Evolutionary conservation across 2,888 invertebrate genomes (phyloP), one percentile per base, ranked within the genome.

Genomic region (Leptothorax acervorum): DNA sequence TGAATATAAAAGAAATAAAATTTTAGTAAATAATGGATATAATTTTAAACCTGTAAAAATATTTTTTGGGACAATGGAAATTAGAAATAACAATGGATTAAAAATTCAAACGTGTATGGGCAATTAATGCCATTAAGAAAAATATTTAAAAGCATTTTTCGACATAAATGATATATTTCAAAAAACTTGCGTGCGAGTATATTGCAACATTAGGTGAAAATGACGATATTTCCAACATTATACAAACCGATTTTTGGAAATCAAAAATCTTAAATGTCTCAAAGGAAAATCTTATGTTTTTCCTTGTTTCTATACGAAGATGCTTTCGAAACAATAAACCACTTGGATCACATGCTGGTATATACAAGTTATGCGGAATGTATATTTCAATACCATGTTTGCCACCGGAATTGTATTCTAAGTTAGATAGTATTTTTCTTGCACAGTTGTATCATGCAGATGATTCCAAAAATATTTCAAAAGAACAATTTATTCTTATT

Each of bases 401-500:
- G 6, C n/a, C 65, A 65, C 39, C 65, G 1, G 39, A 65, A n/a
- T 65, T 42, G 8, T 39, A 39, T 23, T 65, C 39, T 9, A 65
- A n/a, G n/a, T 42, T 65, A 6, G 12, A 42, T 65, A n/a, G 79
- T 71, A 86, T 89, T 63, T 87, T 88, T 68, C 18, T 87, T 23
- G 48, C 48, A 2, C 85, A 85, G 55, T 62, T 89, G 8, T 89
- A 85, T 74, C 55, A 88, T 66, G 84, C 76, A 9, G 63, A 82
- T 51, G 86, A 89, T 71, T 73, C 70, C 6, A n/a, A 63, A 73
- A 23, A 63, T 39, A 42, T 68, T 62, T 55, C 39, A 15, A 66
- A 6, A 51, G 51, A 51, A n/a, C 18, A 51, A 79, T 62, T 63
- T 45, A 23, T 76, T 62, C 60, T n/a, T 85, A 62, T 62, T 62